Base-by-base conservation (phyloP, 2,888 invertebrate species). In the Cheiracanthium punctorium region DNA sequence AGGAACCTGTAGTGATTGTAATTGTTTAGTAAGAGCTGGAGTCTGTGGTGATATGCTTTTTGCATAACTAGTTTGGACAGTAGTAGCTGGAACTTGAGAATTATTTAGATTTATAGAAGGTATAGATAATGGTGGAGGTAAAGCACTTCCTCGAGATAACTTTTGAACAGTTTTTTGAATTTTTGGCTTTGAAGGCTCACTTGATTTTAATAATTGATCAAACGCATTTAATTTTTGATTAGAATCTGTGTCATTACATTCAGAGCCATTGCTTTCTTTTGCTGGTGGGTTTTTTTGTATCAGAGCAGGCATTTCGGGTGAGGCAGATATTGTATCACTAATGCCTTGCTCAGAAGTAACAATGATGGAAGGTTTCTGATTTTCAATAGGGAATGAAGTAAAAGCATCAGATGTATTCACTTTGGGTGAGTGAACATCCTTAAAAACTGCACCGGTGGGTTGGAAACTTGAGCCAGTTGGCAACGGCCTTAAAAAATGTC, bases 361-460 rank as follows among this genome's bases (percentile, higher is more conserved):
- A 37, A 87, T 80, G 8, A 87, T 87, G 0, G 86, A 87, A 1
- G 86, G 86, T n/a, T 85, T 85, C n/a, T 64, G 64, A 12, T 4
- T 58, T n/a, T 87, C 86, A 20, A 67, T 28, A 48, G 80, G 65
- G 37, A 87, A 87, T 5, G 80, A 58, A 8, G 82, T 71, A 71
- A 87, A 87, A 28, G 79, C 82, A 32, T 87, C 87, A 17, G 79
- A 24, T 12, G 70, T 41, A 70, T 79, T 52, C 0, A 88, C 84
- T 82, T 84, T 82, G 0, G 88, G 81, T n/a, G 88, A 88, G n/a
- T 88, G 96, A 93, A 96, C 95, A 20, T 96, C 96, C 92, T 97
- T 96, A 91, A 98, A 97, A 58, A 97, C 97, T 72, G 97, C 97
- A 10, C 92, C 92, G 77, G 96, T 97, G 0, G 97, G 97, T 92